Conservation (phyloP, 2,113 vertebrate species). For the Neolamprologus modestus region DNA sequence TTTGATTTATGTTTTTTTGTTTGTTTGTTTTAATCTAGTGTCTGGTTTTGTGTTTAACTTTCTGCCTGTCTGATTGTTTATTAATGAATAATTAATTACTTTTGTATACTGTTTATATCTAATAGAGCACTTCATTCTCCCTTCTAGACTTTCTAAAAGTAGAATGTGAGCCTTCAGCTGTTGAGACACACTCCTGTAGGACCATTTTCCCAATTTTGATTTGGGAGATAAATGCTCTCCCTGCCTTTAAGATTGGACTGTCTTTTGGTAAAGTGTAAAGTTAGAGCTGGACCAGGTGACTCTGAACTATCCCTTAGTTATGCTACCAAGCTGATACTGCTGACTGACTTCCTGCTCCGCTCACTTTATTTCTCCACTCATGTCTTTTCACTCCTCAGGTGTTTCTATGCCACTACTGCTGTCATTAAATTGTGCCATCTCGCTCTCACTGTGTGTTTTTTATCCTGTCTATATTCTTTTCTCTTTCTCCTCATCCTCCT, state of each 20-base stretch:
- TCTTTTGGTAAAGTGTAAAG: neutral
- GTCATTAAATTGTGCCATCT: neutral
- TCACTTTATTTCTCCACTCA: neutral
- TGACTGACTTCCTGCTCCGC: neutral
- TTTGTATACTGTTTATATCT: neutral
- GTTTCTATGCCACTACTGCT: neutral
- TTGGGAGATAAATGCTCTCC: neutral
- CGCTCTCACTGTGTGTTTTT: neutral
- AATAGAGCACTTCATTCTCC: neutral
- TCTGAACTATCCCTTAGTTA: neutral
- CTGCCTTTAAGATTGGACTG: neutral
- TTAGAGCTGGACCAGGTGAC: neutral
- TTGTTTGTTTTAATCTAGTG: neutral
- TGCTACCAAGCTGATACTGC: neutral
- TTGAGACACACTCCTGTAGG: neutral
- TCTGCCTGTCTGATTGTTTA: neutral
- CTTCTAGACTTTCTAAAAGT: neutral
- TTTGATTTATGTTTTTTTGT: neutral
- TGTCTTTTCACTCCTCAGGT: neutral
- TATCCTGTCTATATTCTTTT: neutral
- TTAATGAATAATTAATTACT: neutral
- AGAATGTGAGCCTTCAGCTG: neutral
- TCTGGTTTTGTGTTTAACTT: neutral
- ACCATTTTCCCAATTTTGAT: neutral
- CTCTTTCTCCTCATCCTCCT: neutral